A percentile compares a stretch with the other conserved stretches of the same genome.
Conservation (phyloP, 2,113 vertebrate species). For the Corythornis cristatus region DNA sequence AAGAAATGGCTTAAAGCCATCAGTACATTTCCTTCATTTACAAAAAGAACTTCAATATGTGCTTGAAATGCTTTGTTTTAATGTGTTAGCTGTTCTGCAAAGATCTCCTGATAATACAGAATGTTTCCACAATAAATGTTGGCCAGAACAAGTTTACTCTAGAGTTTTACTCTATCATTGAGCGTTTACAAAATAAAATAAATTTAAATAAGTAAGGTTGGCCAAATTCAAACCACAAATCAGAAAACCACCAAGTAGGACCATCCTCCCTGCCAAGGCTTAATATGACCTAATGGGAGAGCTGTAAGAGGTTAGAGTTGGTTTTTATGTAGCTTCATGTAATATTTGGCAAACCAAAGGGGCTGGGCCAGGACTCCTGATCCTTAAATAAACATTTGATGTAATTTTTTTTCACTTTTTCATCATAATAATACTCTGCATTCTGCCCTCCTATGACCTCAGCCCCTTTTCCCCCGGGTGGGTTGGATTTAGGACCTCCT, state of each 20-base stretch:
- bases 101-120: constrained; percentile 77
- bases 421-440: constrained; percentile 62
- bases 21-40: constrained; percentile 56
- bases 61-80: constrained; percentile 66
- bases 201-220: constrained; percentile 75
- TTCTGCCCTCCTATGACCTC: constrained; percentile 70
- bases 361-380: constrained; percentile 66
- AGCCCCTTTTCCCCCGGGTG: constrained; percentile 37
- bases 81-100: constrained; percentile 68
- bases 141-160: constrained; percentile 75
- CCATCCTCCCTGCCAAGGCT: constrained; percentile 75
- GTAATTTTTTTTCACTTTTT: constrained; percentile 73
- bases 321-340: constrained; percentile 75
- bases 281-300: constrained; percentile 80
- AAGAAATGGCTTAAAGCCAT: constrained; percentile 53
- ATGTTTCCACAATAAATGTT: constrained; percentile 76
- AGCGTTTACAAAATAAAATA: constrained; percentile 80
- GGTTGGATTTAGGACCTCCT: constrained; percentile 51
- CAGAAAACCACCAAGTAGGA: constrained; percentile 80
- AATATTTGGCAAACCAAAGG: constrained; percentile 74
- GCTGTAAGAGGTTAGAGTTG: constrained; percentile 75
- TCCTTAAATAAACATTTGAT: constrained; percentile 79
- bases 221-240: constrained; percentile 83
- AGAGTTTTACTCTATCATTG: constrained; percentile 77
- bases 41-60: constrained; percentile 45